phyloP scores from a whole-genome alignment of 2,113 vertebrate genomes.

The Notothenia rossii region DNA sequence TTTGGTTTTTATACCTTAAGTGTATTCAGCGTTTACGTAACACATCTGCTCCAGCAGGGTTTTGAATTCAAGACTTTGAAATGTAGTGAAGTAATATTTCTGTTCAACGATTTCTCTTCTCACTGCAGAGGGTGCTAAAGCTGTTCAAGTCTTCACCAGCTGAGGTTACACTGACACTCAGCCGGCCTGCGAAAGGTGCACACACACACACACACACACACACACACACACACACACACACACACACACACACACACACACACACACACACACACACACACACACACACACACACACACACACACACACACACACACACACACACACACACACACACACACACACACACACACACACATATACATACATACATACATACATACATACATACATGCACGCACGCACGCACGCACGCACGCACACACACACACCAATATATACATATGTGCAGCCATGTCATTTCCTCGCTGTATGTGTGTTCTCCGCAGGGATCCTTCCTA shows the following conservation, averaged over 20 bases:
- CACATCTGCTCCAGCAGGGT: too few species aligned
- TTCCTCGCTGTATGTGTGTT: neutral
- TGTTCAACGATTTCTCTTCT: conserved; percentile 1
- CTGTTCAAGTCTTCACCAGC: conserved; percentile 85
- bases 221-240: neutral
- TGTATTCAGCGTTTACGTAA: neutral
- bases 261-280: neutral
- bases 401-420: neutral
- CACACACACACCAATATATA: neutral
- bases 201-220: neutral
- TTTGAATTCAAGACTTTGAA: neutral
- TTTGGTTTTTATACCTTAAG: neutral
- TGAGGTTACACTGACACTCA: conserved; percentile 87
- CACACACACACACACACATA: neutral
- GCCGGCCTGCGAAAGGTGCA: conserved; percentile 84
- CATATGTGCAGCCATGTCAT: neutral
- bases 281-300: neutral
- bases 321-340: too few species aligned
- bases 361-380: too few species aligned
- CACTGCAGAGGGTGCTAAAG: conserved; percentile 87
- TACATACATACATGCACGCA: too few species aligned
- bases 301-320: too few species aligned
- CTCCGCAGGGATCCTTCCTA: conserved; percentile 72
- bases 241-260: neutral
- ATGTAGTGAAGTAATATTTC: neutral